phyloP scores from a whole-genome alignment of 1,140 invertebrate species.

The Plectrocnemia conspersa region DNA sequence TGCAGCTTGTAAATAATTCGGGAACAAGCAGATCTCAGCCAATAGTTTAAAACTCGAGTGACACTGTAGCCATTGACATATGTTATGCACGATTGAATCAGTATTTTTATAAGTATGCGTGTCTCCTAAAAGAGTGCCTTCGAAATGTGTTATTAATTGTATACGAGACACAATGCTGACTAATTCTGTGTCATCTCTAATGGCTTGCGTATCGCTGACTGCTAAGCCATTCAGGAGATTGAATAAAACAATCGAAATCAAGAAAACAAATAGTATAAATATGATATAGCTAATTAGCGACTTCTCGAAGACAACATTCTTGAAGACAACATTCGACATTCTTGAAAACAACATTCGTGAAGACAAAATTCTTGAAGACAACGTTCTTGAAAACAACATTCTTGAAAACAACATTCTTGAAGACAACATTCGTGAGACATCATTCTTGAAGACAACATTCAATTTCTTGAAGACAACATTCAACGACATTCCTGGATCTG shows the following conservation, averaged over 20 bases:
- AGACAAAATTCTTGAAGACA: conserved; percentile 61
- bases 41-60: conserved; percentile 47
- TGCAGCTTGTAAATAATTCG: conserved; percentile 55
- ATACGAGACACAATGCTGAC: conserved; percentile 66
- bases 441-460: no score
- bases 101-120: conserved; percentile 40
- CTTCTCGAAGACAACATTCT: conserved; percentile 73
- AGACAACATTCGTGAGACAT: conserved; percentile 72
- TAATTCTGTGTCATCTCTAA: conserved; percentile 69
- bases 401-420: conserved; percentile 79
- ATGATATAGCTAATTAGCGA: conserved; percentile 64
- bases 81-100: conserved; percentile 39
- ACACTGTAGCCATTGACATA: conserved; percentile 48
- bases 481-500: conserved; percentile 57
- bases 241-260: conserved; percentile 73
- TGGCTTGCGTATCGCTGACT: conserved; percentile 71
- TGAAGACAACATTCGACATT: conserved; percentile 77
- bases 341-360: conserved; percentile 70
- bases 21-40: conserved; percentile 58
- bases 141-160: conserved; percentile 65
- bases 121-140: conserved; percentile 61
- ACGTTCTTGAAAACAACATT: conserved; percentile 71
- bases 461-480: no score
- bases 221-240: conserved; percentile 77
- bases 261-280: conserved; percentile 72